These are phyloP conservation scores for Cyprinella venusta DNA, from an alignment of 2,797 vertebrate species.

Conservation along the genomic window DNA sequence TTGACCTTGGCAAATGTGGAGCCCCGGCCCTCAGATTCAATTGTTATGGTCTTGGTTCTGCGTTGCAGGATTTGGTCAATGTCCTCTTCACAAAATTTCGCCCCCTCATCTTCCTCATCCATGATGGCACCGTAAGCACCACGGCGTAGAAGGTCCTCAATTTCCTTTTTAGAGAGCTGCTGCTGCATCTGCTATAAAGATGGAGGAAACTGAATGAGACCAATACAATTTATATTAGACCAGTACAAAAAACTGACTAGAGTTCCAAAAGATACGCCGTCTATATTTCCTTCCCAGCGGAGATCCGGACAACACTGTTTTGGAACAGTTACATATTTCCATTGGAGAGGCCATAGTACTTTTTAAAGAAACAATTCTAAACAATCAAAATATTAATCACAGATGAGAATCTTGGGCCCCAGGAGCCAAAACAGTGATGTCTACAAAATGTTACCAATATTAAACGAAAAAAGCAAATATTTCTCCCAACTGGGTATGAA, in stretches of 20 bases:
- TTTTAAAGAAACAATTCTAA: not conserved
- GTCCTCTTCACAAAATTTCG: constrained; percentile 98
- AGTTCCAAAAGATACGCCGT: not conserved
- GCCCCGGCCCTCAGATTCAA: constrained; percentile 96
- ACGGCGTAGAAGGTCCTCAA: constrained; percentile 93
- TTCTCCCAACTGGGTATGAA: not conserved
- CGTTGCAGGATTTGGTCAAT: constrained; percentile 98
- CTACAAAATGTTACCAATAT: not conserved
- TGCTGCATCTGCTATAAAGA: constrained; percentile 84
- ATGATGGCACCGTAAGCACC: constrained; percentile 98
- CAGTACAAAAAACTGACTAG: not conserved
- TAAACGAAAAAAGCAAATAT: not conserved
- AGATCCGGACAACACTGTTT: not conserved
- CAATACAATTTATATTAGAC: not conserved
- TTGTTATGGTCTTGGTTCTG: constrained; percentile 97
- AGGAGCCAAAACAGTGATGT: not conserved
- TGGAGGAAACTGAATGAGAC: not conserved
- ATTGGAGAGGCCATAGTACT: not conserved
- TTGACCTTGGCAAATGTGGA: constrained; percentile 97
- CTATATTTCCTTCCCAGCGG: not conserved
- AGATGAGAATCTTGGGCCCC: not conserved
- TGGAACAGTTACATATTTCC: not conserved
- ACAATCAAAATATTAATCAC: not conserved
- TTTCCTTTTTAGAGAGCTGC: constrained; percentile 97
- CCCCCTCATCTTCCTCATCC: constrained; percentile 98